Evolutionary conservation across 1,140 invertebrate genomes (phyloP).

Genomic region (Archegozetes longisetosus): DNA sequence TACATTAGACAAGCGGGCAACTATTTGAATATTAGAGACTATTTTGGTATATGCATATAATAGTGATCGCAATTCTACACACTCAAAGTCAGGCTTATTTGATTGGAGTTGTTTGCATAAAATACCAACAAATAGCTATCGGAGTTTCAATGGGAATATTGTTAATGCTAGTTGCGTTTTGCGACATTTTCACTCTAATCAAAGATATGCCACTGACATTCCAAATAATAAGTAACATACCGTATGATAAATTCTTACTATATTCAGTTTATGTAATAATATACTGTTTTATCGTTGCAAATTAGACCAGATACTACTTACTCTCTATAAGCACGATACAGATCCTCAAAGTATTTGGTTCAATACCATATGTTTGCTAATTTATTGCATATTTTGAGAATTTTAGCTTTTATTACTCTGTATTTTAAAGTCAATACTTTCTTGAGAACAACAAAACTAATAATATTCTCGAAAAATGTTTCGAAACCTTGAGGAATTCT

Average conservation of each 20-base stretch:
- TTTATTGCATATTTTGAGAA: neutral
- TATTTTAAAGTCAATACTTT: neutral
- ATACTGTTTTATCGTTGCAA: constrained; percentile 8
- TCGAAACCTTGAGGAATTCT: neutral
- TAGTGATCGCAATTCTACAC: neutral
- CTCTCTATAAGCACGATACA: neutral
- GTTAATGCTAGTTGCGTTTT: neutral
- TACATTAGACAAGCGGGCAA: neutral
- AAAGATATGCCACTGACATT: neutral
- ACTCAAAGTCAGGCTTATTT: constrained; percentile 1
- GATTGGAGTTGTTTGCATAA: neutral
- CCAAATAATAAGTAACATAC: neutral
- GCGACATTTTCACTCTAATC: neutral
- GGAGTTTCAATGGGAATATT: neutral
- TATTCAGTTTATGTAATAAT: neutral
- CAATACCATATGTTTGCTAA: neutral
- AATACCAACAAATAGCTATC: neutral
- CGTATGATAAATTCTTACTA: neutral
- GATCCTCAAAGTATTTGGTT: neutral
- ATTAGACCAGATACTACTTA: neutral
- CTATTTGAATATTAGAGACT: neutral
- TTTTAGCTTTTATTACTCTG: neutral
- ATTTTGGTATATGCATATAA: neutral
- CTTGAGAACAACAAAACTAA: neutral
- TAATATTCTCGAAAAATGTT: neutral